Conservation (phyloP, 2,888 invertebrate species). For the Spilarctia lutea region DNA sequence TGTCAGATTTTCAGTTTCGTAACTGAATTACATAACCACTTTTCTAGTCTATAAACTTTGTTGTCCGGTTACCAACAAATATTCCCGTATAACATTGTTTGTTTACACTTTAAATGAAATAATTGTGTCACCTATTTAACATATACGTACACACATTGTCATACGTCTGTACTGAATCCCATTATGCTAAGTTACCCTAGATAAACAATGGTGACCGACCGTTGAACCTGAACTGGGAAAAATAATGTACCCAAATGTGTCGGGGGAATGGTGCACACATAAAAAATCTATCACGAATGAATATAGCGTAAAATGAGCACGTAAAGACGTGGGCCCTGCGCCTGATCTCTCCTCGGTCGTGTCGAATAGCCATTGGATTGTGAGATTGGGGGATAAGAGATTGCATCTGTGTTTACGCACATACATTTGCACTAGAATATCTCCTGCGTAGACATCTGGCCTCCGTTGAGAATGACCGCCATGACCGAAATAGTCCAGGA, state of each 20-base stretch:
- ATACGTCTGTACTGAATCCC: constrained; percentile 33
- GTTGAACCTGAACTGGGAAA: constrained; percentile 74
- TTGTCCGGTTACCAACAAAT: not conserved
- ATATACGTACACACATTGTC: constrained; percentile 6
- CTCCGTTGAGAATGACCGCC: no score
- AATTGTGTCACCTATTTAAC: not conserved
- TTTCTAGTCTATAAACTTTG: not conserved
- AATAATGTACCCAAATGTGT: constrained; percentile 51
- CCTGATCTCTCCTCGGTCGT: no score
- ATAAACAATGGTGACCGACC: constrained; percentile 58
- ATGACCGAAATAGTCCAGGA: no score
- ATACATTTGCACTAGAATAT: no score
- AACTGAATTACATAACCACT: no score
- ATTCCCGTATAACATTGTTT: constrained; percentile 5
- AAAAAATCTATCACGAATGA: not conserved
- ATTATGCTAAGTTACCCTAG: constrained; percentile 57
- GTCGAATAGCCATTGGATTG: no score
- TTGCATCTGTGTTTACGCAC: no score
- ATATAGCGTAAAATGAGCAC: no score
- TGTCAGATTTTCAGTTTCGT: no score
- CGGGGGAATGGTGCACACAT: not conserved
- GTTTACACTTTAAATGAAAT: constrained; percentile 1
- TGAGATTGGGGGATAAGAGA: no score
- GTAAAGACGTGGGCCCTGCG: no score
- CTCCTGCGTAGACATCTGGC: no score